phyloP scores from a whole-genome alignment of 2,797 vertebrate species.

The Pangasius macronema region DNA sequence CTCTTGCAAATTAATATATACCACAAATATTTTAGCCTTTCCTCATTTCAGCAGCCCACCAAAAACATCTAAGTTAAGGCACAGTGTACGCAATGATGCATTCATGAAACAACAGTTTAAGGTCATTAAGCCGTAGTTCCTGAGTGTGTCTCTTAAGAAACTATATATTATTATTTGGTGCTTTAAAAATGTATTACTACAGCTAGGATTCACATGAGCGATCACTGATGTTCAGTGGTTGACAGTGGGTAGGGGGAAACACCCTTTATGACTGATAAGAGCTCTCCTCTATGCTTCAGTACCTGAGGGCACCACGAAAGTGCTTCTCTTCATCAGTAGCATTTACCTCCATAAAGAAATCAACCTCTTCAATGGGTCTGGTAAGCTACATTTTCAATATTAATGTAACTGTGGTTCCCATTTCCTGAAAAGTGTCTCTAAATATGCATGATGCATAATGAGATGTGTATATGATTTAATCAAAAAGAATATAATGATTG shows the following conservation, averaged over 20 bases:
- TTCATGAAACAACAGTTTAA: conserved; percentile 8
- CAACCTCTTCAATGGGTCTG: conserved; percentile 53
- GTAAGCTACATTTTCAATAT: conserved; percentile 37
- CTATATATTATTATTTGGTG: neutral
- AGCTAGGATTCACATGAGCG: conserved; percentile 18
- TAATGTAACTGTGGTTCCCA: neutral
- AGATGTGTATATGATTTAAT: neutral
- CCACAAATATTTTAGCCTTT: neutral
- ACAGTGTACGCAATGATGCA: neutral
- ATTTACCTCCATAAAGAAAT: neutral
- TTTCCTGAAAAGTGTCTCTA: neutral
- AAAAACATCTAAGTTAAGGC: neutral
- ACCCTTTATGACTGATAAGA: conserved; percentile 1
- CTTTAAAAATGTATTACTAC: neutral
- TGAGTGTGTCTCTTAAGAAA: conserved; percentile 30
- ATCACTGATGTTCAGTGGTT: neutral
- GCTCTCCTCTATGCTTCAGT: conserved; percentile 21
- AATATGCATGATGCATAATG: neutral
- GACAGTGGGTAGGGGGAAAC: neutral
- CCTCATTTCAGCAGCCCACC: neutral
- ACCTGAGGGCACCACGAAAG: conserved; percentile 17
- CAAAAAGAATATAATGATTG: neutral
- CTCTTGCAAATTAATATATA: neutral
- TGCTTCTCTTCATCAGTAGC: neutral
- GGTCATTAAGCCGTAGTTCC: conserved; percentile 39